These are phyloP conservation scores for Drosophila pachea DNA, from an alignment of 1,140 invertebrate genomes.

Conservation along the genomic window DNA sequence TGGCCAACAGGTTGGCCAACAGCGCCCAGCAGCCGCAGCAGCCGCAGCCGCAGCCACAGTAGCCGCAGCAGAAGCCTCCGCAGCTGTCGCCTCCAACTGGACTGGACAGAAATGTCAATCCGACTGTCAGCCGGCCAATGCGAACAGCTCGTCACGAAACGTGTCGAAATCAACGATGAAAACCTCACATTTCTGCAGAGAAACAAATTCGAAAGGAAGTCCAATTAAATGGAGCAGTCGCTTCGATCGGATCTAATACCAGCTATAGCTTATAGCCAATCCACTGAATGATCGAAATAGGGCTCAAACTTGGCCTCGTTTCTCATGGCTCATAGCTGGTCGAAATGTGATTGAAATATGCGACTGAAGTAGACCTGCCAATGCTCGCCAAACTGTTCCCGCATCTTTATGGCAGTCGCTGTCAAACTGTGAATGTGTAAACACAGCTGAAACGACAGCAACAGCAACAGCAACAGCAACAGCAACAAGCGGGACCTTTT, in stretches of 20 bases:
- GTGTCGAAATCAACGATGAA: conserved; percentile 37
- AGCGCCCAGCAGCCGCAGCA: conserved; percentile 33
- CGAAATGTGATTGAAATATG: too few relatives aligned
- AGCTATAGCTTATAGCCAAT: too few relatives aligned
- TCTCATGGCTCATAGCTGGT: too few relatives aligned
- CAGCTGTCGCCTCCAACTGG: conserved; percentile 30
- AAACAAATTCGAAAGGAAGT: neutral
- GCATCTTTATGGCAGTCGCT: conserved; percentile 1
- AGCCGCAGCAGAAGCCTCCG: conserved; percentile 22
- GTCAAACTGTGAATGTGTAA: conserved; percentile 36
- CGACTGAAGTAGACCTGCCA: too few relatives aligned
- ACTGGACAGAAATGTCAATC: conserved; percentile 46
- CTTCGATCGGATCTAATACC: neutral
- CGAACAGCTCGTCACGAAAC: conserved; percentile 33
- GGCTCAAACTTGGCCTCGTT: too few relatives aligned
- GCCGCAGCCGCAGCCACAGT: conserved; percentile 28
- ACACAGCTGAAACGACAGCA: neutral
- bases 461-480: too few relatives aligned
- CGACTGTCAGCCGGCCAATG: conserved; percentile 24
- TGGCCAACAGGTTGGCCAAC: conserved; percentile 58
- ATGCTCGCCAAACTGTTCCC: too few relatives aligned
- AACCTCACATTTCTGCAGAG: conserved; percentile 9
- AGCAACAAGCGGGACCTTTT: conserved; percentile 44
- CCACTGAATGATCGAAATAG: too few relatives aligned
- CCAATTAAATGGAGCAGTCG: neutral